Conservation (phyloP, 2,888 invertebrate genomes). For the Hoplodrina blanda region DNA sequence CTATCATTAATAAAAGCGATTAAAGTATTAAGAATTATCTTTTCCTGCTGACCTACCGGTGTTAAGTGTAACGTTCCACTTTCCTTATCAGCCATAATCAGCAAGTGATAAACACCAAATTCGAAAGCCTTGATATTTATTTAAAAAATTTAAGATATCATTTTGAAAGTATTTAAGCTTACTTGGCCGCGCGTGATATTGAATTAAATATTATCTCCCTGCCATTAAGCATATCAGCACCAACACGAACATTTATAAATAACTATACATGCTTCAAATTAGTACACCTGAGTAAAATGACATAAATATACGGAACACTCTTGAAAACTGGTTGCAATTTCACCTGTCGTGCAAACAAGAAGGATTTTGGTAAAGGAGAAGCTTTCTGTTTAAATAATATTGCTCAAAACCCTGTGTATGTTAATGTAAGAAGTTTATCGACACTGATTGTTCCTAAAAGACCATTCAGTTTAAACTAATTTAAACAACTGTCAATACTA, state of each 20-base stretch:
- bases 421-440: too few relatives aligned
- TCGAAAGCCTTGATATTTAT: background rate
- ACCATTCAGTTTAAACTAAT: too few relatives aligned
- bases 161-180: constrained; percentile 7
- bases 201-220: constrained; percentile 15
- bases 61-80: background rate
- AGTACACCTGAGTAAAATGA: constrained; percentile 16
- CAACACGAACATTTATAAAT: constrained; percentile 1
- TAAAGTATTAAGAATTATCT: background rate
- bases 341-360: constrained; percentile 33
- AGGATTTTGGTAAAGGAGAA: constrained; percentile 13
- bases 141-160: constrained; percentile 24
- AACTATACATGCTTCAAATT: constrained; percentile 10
- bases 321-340: constrained; percentile 20
- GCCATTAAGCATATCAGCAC: constrained; percentile 1
- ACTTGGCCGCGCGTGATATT: background rate
- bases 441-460: too few relatives aligned
- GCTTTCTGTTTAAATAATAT: background rate
- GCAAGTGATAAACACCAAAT: background rate
- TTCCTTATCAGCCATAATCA: constrained; percentile 10
- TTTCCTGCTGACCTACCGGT: background rate
- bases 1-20: constrained; percentile 14
- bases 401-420: background rate
- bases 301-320: constrained; percentile 4
- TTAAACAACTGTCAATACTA: too few relatives aligned